A percentile compares a stretch with the other conserved stretches of the same genome.
Conservation (phyloP, 2,797 vertebrate genomes). For the Notamacropus eugenii region DNA sequence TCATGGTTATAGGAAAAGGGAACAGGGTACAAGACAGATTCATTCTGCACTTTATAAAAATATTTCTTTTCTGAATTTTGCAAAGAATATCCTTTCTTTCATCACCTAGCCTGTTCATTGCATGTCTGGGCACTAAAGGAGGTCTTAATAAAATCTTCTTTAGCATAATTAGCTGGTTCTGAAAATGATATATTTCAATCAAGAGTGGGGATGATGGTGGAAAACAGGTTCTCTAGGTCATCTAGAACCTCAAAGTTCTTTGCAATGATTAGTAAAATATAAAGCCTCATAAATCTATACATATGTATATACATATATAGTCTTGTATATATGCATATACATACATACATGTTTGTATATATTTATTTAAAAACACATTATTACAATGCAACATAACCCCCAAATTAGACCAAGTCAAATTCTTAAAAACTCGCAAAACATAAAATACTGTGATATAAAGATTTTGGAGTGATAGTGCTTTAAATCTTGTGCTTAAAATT, state of each 20-base stretch:
- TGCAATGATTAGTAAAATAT: slow-evolving; percentile 3
- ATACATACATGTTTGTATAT: background rate
- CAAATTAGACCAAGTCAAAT: background rate
- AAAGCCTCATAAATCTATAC: background rate
- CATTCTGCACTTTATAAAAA: background rate
- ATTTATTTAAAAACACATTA: background rate
- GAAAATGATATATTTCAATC: background rate
- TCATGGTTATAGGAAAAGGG: background rate
- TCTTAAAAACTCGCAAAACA: background rate
- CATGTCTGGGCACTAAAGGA: background rate
- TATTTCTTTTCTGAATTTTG: slow-evolving; percentile 1
- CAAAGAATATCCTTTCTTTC: slow-evolving; percentile 12
- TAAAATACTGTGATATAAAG: background rate
- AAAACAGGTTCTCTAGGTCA: background rate
- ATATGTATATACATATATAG: background rate
- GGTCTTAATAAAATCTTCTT: background rate
- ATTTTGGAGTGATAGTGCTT: background rate
- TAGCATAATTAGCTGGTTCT: background rate
- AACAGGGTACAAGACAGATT: background rate
- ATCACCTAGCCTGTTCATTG: background rate
- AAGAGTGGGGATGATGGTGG: background rate
- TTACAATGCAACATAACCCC: background rate
- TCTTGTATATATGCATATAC: too few relatives aligned
- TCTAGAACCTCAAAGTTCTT: background rate
- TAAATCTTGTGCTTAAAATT: background rate